A percentile compares a stretch with the other conserved stretches of the same genome.
phyloP scores from a whole-genome alignment of 2,888 invertebrate species.

The Cheilosia pagana region DNA sequence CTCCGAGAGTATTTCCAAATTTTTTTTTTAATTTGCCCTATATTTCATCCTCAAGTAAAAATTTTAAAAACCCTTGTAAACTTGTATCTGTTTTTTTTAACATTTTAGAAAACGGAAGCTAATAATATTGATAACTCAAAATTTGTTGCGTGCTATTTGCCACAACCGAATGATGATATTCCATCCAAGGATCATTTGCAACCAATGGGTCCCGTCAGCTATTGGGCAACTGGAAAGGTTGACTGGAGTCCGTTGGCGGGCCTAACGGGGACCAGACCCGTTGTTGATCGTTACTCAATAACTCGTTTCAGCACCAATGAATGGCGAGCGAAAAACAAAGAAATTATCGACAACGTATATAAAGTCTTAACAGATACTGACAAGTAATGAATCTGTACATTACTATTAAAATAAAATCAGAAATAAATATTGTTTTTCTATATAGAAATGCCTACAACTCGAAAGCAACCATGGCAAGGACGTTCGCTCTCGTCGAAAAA shows the following conservation, averaged over 20 bases:
- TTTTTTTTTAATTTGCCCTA: no score
- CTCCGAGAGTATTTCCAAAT: no score
- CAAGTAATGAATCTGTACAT: slow-evolving; percentile 79
- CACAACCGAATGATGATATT: slow-evolving; percentile 85
- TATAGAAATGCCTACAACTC: slow-evolving; percentile 86
- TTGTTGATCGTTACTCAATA: slow-evolving; percentile 90
- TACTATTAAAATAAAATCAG: slow-evolving; percentile 26
- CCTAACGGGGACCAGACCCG: slow-evolving; percentile 89
- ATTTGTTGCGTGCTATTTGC: slow-evolving; percentile 85
- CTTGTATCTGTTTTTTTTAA: neutral
- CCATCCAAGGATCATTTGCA: slow-evolving; percentile 80
- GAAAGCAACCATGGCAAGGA: slow-evolving; percentile 87
- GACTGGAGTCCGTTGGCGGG: slow-evolving; percentile 89
- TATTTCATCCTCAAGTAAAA: no score
- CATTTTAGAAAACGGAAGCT: slow-evolving; percentile 3
- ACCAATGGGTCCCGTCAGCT: slow-evolving; percentile 85
- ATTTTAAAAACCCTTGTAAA: neutral
- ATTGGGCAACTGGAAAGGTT: slow-evolving; percentile 89
- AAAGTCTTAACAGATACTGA: slow-evolving; percentile 85
- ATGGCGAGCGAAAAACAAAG: slow-evolving; percentile 87
- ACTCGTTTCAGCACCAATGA: slow-evolving; percentile 89
- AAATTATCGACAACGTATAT: slow-evolving; percentile 83
- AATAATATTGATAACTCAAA: slow-evolving; percentile 77
- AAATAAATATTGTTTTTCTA: neutral
- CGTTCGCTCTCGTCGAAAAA: slow-evolving; percentile 87